Base-by-base conservation (phyloP, 2,888 invertebrate species). In the Gymnosoma rotundatum region DNA sequence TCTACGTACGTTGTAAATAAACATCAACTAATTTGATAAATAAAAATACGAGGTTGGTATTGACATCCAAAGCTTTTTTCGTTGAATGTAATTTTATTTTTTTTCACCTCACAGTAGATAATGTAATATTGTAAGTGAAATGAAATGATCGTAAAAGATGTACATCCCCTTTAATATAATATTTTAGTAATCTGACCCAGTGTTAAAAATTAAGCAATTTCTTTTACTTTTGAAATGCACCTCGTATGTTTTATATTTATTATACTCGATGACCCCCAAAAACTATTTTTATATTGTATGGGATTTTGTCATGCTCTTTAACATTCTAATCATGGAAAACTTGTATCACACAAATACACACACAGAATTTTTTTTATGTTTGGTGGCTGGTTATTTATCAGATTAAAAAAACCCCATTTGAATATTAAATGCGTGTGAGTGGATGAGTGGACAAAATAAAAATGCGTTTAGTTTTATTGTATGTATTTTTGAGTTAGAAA, bases 341-440 rank as follows among this genome's bases (percentile, higher is more conserved):
- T 8, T n/a, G n/a, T 12, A 42, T 12, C 50, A 32, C 45, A 42
- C 56, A 48, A 18, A 42, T 7, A 56, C 54, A 10, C 52, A 63
- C 45, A 20, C 12, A 10, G 7, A 16, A 16, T 42, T 42, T 2
- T 10, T 42, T 25, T 32, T n/a, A 50, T 36, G 6, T 38, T 73
- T 38, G n/a, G 20, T 45, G 74, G 32, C 20, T 75, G 75, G 66
- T 66, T 75, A 45, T 78, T 67, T 14, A 78, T 78, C 60, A 25
- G 63, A 78, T 78, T n/a, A n/a, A 78, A 70, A 45, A 52, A 52
- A 69, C 45, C 63, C 56, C 20, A 80, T 80, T 74, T 80, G 73
- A 80, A 80, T 80, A 78, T 61, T 61, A 61, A 69, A 78, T 69
- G 78, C 61, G 78, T 69, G 54, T 21, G 52, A 18, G 42, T 25